phyloP scores from a whole-genome alignment of 2,113 vertebrate genomes.

The Glaucomys volans region DNA sequence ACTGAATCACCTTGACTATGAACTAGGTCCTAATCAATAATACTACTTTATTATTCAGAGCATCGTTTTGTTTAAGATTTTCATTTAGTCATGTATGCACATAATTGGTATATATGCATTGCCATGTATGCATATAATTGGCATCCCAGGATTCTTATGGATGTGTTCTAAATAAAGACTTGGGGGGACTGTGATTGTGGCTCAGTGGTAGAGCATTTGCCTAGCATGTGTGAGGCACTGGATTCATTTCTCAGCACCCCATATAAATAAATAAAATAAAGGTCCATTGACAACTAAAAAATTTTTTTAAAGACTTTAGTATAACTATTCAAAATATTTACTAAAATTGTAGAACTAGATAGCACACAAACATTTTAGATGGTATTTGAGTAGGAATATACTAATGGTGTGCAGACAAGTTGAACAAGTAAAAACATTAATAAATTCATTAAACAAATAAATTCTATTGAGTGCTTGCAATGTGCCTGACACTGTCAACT shows the following conservation, averaged over 20 bases:
- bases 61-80: constrained; percentile 16
- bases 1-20: constrained; percentile 22
- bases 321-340: constrained; percentile 41
- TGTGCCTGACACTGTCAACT: not conserved
- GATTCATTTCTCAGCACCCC: no score
- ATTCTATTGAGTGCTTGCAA: not conserved
- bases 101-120: not conserved
- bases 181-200: not conserved
- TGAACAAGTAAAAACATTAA: not conserved
- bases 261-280: no score
- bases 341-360: constrained; percentile 27
- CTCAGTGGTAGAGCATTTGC: no score
- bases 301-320: not conserved
- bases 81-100: not conserved
- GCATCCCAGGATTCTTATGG: not conserved
- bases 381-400: constrained; percentile 32
- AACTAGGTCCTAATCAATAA: constrained; percentile 5
- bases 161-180: not conserved
- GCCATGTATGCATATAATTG: not conserved
- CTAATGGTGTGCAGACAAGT: not conserved
- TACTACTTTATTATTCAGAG: constrained; percentile 24
- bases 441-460: constrained; percentile 41
- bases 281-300: no score
- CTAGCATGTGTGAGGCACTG: no score
- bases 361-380: not conserved